Conservation (phyloP, 2,888 invertebrate genomes). For the Latheticus oryzae region DNA sequence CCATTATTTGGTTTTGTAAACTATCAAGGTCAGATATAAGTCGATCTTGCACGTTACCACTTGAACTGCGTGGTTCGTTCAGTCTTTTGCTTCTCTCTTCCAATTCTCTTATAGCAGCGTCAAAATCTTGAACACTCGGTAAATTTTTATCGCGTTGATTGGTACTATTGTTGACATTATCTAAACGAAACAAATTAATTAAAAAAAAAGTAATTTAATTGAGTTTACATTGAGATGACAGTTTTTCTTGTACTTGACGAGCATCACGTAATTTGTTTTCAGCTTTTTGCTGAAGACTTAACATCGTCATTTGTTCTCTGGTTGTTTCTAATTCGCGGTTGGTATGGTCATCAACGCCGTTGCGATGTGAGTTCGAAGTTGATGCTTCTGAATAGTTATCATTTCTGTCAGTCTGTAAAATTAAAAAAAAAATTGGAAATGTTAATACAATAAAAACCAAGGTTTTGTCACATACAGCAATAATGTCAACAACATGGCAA, state of each 20-base stretch:
- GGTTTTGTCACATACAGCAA: no score
- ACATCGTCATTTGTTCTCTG: conserved; percentile 57
- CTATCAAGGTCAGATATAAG: conserved; percentile 53
- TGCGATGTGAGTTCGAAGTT: conserved; percentile 44
- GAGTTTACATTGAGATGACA: conserved; percentile 44
- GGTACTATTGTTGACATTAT: conserved; percentile 34
- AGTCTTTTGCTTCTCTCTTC: conserved; percentile 59
- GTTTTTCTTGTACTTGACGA: conserved; percentile 59
- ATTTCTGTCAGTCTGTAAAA: conserved; percentile 23
- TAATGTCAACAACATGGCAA: conserved; percentile 22
- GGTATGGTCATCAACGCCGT: conserved; percentile 55
- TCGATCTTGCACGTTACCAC: conserved; percentile 45
- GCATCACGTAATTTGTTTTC: conserved; percentile 63
- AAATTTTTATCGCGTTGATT: conserved; percentile 45
- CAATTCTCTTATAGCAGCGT: conserved; percentile 57
- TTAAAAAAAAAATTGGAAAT: no score
- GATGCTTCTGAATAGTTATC: conserved; percentile 25
- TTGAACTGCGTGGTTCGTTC: conserved; percentile 44
- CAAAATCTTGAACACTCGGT: conserved; percentile 49
- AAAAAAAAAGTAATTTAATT: neutral
- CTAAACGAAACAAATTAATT: conserved; percentile 8
- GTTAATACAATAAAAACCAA: no score
- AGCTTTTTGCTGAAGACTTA: conserved; percentile 61
- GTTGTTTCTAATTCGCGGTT: conserved; percentile 57
- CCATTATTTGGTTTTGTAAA: conserved; percentile 55